Conservation (phyloP, 1,140 invertebrate species). For the Heterodera carotae region DNA sequence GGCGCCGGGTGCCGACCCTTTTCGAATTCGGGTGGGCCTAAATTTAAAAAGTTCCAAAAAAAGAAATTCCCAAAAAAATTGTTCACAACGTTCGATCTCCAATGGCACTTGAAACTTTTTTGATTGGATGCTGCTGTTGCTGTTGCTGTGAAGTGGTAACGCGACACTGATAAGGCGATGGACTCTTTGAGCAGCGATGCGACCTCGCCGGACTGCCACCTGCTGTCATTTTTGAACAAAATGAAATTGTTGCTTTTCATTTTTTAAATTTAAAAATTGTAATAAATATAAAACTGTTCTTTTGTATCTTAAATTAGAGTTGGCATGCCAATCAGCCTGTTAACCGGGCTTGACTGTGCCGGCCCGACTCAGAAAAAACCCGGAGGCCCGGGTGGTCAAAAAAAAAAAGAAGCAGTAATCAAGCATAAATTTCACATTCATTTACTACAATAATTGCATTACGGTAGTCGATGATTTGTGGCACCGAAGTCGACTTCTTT, state of each 20-base stretch:
- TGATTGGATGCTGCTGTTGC: background rate
- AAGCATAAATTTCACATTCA: too few species aligned
- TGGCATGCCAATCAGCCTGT: too few species aligned
- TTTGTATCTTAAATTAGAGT: too few species aligned
- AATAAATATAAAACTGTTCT: too few species aligned
- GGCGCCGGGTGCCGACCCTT: background rate
- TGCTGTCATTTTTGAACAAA: too few species aligned
- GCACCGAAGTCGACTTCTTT: background rate
- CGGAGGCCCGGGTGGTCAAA: too few species aligned
- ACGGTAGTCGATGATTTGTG: slow-evolving; percentile 4
- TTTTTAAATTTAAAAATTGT: too few species aligned
- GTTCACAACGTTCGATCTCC: background rate
- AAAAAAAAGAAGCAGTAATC: too few species aligned
- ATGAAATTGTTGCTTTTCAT: too few species aligned
- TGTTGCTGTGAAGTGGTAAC: background rate
- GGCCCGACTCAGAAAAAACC: too few species aligned
- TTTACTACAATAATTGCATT: background rate
- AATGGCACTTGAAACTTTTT: background rate
- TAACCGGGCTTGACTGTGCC: too few species aligned
- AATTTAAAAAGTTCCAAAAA: background rate
- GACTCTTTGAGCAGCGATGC: background rate
- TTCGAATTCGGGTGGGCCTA: background rate
- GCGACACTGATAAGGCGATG: slow-evolving; percentile 3
- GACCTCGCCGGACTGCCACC: slow-evolving; percentile 1
- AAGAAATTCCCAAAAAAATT: background rate